Percentiles rank a stretch among this genome's conserved stretches.
These are phyloP conservation scores for Dryadula phaetusa DNA, from an alignment of 2,888 invertebrate species.

Conservation along the genomic window DNA sequence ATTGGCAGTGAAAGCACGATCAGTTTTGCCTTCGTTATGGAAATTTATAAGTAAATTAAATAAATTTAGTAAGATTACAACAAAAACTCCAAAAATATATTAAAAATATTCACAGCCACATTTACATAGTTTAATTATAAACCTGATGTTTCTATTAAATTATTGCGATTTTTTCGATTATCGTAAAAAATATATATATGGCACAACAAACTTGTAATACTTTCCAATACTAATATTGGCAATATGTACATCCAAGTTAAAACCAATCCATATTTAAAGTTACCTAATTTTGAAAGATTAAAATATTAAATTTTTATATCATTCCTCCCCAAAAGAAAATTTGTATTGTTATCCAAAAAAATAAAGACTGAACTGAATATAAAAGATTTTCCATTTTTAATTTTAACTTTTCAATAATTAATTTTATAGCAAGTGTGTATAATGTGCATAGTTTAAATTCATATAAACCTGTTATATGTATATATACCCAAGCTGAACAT, in stretches of 20 bases:
- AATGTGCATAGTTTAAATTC: not conserved
- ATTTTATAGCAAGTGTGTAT: not conserved
- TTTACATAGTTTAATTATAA: slow-evolving; percentile 1
- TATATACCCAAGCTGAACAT: not conserved
- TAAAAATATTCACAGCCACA: slow-evolving; percentile 19
- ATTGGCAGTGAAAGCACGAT: slow-evolving; percentile 40
- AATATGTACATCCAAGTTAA: not conserved
- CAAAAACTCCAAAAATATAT: not conserved
- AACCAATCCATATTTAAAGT: not conserved
- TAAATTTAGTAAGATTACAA: not conserved
- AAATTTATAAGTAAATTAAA: not conserved
- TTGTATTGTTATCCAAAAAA: too few species aligned
- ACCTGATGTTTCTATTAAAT: not conserved
- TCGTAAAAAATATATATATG: not conserved
- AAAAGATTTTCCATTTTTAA: not conserved
- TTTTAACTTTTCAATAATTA: not conserved
- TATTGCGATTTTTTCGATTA: not conserved
- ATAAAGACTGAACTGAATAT: not conserved
- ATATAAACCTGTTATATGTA: not conserved
- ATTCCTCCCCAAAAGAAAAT: not conserved
- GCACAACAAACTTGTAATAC: not conserved
- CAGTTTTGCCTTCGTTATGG: slow-evolving; percentile 35
- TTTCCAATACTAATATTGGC: not conserved
- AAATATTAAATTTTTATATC: not conserved
- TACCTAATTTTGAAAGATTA: not conserved